Percentiles rank a stretch among this genome's conserved stretches.
Evolutionary conservation across 2,888 invertebrate genomes (phyloP).

Genomic region (Heliconius charithonia): DNA sequence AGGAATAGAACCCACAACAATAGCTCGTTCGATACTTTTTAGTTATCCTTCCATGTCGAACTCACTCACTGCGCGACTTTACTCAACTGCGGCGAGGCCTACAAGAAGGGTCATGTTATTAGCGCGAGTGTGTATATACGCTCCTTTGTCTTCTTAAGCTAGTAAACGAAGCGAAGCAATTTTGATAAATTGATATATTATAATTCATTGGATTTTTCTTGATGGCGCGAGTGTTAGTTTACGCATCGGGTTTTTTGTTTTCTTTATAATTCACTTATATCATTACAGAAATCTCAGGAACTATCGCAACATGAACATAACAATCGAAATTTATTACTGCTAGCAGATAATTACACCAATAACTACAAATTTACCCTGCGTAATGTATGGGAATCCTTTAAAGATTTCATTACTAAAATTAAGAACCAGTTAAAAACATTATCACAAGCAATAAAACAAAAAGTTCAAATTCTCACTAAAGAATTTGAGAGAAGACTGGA

Average conservation of each 20-base stretch:
- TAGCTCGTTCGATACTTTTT: background rate
- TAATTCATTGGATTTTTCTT: no score
- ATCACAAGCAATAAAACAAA: conserved; percentile 53
- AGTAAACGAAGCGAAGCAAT: no score
- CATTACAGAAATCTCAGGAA: conserved; percentile 19
- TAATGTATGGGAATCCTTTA: conserved; percentile 56
- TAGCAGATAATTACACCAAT: background rate
- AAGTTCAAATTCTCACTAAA: conserved; percentile 50
- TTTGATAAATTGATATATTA: no score
- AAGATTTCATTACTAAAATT: conserved; percentile 54
- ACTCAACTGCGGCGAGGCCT: no score
- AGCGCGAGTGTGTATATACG: no score
- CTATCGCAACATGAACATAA: conserved; percentile 3
- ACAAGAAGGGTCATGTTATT: no score
- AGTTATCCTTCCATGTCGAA: no score
- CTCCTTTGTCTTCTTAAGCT: no score
- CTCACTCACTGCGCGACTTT: no score
- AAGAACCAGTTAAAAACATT: conserved; percentile 54
- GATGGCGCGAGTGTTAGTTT: no score
- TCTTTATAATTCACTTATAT: background rate
- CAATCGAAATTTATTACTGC: background rate
- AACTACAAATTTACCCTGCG: background rate
- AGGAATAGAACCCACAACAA: background rate
- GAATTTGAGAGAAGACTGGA: conserved; percentile 52
- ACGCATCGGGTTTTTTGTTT: no score